phyloP scores from a whole-genome alignment of 2,888 invertebrate genomes.

The Mythimna vitellina region DNA sequence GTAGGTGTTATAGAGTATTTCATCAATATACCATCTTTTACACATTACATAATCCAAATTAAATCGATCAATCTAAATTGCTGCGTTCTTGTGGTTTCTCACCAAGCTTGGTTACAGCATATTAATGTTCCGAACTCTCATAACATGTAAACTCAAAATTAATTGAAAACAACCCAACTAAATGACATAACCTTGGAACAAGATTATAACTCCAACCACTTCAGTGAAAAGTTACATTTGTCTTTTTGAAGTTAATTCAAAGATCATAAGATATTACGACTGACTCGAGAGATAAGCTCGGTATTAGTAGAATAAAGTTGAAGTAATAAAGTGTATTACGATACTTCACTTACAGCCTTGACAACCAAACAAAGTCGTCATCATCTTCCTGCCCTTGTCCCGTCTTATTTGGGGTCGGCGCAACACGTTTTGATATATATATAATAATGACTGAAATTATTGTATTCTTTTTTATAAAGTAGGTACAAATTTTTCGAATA shows the following conservation, averaged over 20 bases:
- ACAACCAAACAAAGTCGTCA: neutral
- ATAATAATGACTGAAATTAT: neutral
- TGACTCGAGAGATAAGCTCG: conserved; percentile 12
- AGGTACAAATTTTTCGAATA: neutral
- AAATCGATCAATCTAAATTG: neutral
- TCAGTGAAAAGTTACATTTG: conserved; percentile 40
- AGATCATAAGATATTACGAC: conserved; percentile 26
- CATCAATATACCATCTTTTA: neutral
- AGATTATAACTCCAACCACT: conserved; percentile 17
- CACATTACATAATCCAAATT: conserved; percentile 1
- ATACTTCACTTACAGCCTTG: conserved; percentile 1
- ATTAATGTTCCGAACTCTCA: conserved; percentile 14
- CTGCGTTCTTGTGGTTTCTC: conserved; percentile 2
- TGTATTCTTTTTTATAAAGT: neutral
- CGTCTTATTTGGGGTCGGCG: too few relatives aligned
- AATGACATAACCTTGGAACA: conserved; percentile 21
- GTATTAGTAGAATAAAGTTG: conserved; percentile 16
- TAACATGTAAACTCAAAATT: conserved; percentile 14
- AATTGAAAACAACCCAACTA: conserved; percentile 26
- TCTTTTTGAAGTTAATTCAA: conserved; percentile 28
- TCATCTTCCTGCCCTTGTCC: too few relatives aligned
- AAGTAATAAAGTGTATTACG: neutral
- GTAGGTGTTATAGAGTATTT: neutral
- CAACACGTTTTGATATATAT: too few relatives aligned
- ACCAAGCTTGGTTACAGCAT: neutral